Evolutionary conservation across 2,888 invertebrate species (phyloP), one percentile per base, ranked within the genome.

Genomic region (Caenorhabditis wallacei): DNA sequence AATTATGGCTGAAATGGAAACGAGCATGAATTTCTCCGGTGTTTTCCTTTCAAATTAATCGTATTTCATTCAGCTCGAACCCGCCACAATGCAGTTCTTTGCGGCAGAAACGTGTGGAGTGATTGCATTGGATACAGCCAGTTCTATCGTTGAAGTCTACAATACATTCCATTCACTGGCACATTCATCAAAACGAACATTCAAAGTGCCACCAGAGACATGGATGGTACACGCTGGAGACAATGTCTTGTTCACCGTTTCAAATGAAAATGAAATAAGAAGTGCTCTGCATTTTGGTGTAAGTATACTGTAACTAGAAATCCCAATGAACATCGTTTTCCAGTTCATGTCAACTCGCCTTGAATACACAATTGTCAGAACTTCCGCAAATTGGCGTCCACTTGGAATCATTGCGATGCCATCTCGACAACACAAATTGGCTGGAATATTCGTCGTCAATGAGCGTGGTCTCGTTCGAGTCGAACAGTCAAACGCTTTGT

Each of bases 391-490:
- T 70, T 88, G 88, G 88, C 63, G 84, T n/a, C 81, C 85, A 22
- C 68, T 88, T 10, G 85, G 84, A 59, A 78, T 88, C 30, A 80
- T 88, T 1, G 80, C 87, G n/a, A 69, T 83, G 79, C 74, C 82
- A 43, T 68, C 61, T 24, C 48, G 61, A 46, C 59, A 80, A 24
- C 66, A 70, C n/a, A 79, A 74, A 30, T 75, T 88, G 57, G 84
- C 87, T 30, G 72, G 84, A 30, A 68, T 82, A 56, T 84, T 86
- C 68, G 63, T 88, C 10, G 82, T 88, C 56, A 87, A 85, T 57
- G 88, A 88, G 71, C 61, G 88, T 18, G 87, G 87, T 61, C 66
- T 88, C 11, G 74, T 85, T 13, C 72, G 83, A 30, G 64, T 88
- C n/a, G 75, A 82, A 81, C 87, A 87, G 71, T 69, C 79, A 22